Conservation (phyloP, 2,888 invertebrate genomes). For the Orthonychiurus folsomi region DNA sequence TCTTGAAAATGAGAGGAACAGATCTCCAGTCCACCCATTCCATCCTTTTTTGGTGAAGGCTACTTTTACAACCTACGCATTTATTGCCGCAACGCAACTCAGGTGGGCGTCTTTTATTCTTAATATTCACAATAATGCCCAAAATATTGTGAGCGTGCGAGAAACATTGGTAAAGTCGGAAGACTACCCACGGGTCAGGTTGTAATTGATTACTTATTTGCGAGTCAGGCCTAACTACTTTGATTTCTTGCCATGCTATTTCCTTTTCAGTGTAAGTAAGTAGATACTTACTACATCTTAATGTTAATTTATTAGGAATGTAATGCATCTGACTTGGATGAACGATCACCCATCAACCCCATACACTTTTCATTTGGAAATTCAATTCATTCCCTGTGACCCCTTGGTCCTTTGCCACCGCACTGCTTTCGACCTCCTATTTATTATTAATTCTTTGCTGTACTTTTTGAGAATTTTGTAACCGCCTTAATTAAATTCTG, state of each 20-base stretch:
- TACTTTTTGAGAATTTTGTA: too few species aligned
- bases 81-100: slow-evolving; percentile 21
- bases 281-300: slow-evolving; percentile 1
- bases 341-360: too few species aligned
- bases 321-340: too few species aligned
- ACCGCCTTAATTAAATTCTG: too few species aligned
- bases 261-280: background rate
- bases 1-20: slow-evolving; percentile 7
- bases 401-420: too few species aligned
- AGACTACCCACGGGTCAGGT: background rate
- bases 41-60: slow-evolving; percentile 41
- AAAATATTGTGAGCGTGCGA: slow-evolving; percentile 27
- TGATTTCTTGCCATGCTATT: background rate
- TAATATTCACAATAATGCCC: slow-evolving; percentile 41
- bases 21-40: slow-evolving; percentile 40
- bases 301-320: background rate
- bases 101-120: slow-evolving; percentile 40
- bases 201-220: slow-evolving; percentile 1
- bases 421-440: too few species aligned
- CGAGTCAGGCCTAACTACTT: background rate
- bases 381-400: too few species aligned
- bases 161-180: background rate
- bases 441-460: too few species aligned
- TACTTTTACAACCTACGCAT: slow-evolving; percentile 41
- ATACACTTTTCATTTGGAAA: too few species aligned